Base-by-base conservation (phyloP, 2,797 vertebrate genomes). In the Gallinago nigripennis region DNA sequence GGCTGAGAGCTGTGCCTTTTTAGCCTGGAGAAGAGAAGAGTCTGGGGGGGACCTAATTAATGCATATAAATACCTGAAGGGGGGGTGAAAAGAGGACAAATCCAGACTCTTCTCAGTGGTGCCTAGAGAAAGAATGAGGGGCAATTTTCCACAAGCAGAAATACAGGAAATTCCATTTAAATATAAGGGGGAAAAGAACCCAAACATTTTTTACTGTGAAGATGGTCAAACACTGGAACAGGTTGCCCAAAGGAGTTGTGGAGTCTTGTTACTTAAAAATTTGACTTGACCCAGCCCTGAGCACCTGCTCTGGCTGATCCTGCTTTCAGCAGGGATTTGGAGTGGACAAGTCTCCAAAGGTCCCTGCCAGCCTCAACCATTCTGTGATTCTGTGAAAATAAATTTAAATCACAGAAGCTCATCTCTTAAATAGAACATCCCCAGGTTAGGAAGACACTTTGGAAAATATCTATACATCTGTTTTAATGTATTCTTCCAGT, bases 391-490 rank as follows among this genome's bases (percentile, higher is more conserved):
- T 50, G 2, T 60, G 16, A 86, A 89, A 58, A 46, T 58, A 78
- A 77, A 81, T 48, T 33, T 57, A 61, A 73, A 79, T 31, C 33
- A 58, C 41, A 45, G 28, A 63, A 30, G 6, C 4, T 9, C 17
- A 11, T 3, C 16, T 60, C n/a, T 41, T 71, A 72, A 48, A 46
- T 24, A n/a, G 24, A 57, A 82, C 9, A 19, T 0, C 2, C 12
- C 6, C 14, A 41, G 9, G 2, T 53, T 65, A 71, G 15, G 21
- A 88, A 86, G 31, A 12, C 13, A 64, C 13, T 83, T 83, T 24
- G 10, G 20, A 58, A 0, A 2, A 31, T n/a, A 60, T 30, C 12
- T 51, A 27, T 25, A 9, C 2, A 18, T 16, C 28, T 57, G 2
- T 21, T 82, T 76, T 39, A 39, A 37, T 30, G 5, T 71, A 35